Conservation (phyloP, 2,113 vertebrate genomes). For the Xenopus laevis region DNA sequence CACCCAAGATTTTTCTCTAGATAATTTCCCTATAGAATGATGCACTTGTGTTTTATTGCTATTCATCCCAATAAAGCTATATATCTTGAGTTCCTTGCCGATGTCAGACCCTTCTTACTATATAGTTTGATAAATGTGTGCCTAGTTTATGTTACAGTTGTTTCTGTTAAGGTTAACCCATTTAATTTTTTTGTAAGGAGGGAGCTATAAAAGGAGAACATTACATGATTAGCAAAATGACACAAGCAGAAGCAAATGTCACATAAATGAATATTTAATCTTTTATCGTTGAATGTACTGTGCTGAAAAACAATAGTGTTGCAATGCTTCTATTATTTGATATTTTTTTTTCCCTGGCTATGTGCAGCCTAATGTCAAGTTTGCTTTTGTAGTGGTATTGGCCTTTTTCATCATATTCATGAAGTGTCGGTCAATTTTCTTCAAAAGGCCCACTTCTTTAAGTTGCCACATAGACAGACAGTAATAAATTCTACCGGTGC, state of each 20-base stretch:
- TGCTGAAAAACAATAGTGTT: constrained; percentile 49
- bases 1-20: too few relatives aligned
- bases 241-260: background rate
- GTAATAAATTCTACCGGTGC: constrained; percentile 83
- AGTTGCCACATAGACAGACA: constrained; percentile 81
- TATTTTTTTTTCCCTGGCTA: constrained; percentile 69
- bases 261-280: background rate
- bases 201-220: background rate
- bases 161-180: too few relatives aligned
- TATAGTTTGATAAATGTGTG: too few relatives aligned
- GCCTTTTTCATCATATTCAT: constrained; percentile 88
- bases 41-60: too few relatives aligned
- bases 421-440: constrained; percentile 84
- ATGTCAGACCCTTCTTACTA: too few relatives aligned
- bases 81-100: too few relatives aligned
- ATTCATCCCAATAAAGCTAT: too few relatives aligned
- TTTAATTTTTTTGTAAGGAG: too few relatives aligned
- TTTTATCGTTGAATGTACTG: background rate
- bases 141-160: too few relatives aligned
- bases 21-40: too few relatives aligned
- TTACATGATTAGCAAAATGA: background rate
- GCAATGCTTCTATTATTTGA: constrained; percentile 58
- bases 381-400: constrained; percentile 82
- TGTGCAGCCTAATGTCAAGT: constrained; percentile 74
- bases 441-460: constrained; percentile 81